phyloP scores from a whole-genome alignment of 2,797 vertebrate genomes.

The Lindbergichthys nudifrons region DNA sequence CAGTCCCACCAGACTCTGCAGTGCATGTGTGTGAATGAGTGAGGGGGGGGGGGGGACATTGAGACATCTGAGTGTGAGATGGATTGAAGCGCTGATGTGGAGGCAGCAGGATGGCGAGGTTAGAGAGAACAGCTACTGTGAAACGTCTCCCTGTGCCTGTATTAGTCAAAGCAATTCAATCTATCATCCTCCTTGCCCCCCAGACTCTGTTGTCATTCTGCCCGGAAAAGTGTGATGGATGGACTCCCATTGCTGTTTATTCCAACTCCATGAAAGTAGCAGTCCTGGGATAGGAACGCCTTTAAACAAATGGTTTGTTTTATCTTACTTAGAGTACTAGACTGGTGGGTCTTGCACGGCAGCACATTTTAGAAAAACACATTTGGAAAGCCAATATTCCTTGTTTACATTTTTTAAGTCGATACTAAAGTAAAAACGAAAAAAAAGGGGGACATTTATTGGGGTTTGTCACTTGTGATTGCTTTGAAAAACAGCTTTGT shows the following conservation, averaged over 20 bases:
- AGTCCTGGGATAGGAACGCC: slow-evolving; percentile 1
- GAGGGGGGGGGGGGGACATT: slow-evolving; percentile 9
- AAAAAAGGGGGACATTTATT: no score
- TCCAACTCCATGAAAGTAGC: slow-evolving; percentile 36
- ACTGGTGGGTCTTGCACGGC: not conserved
- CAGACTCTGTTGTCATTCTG: slow-evolving; percentile 46
- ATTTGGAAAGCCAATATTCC: not conserved
- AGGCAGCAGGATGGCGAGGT: slow-evolving; percentile 53
- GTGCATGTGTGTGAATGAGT: slow-evolving; percentile 11
- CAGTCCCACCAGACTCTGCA: slow-evolving; percentile 37
- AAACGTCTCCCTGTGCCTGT: slow-evolving; percentile 56
- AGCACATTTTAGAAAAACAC: not conserved
- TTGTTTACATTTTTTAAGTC: not conserved
- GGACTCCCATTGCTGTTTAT: slow-evolving; percentile 57
- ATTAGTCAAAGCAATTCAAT: slow-evolving; percentile 71
- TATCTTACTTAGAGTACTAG: not conserved
- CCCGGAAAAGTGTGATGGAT: slow-evolving; percentile 64
- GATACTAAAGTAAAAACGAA: no score
- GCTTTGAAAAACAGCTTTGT: no score
- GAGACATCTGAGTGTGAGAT: slow-evolving; percentile 60
- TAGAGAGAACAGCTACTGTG: slow-evolving; percentile 47
- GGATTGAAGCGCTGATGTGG: slow-evolving; percentile 55
- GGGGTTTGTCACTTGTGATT: no score
- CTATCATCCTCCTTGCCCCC: slow-evolving; percentile 47
- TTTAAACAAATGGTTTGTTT: slow-evolving; percentile 32